Base-by-base conservation (phyloP, 2,888 invertebrate genomes). In the Tenthredo scrophulariae region DNA sequence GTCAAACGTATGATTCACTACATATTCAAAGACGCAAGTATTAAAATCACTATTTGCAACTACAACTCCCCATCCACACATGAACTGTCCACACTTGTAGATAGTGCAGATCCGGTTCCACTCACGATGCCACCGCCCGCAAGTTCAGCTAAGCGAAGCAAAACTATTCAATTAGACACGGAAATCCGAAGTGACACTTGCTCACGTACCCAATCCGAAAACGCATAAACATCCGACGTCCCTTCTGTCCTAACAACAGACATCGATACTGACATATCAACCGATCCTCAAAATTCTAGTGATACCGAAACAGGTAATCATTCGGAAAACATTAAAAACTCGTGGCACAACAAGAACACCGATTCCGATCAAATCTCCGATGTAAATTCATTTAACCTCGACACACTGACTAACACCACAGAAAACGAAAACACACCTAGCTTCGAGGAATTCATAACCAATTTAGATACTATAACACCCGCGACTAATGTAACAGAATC, bases 201-300 rank as follows among this genome's bases (percentile, higher is more conserved):
- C n/a, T 58, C n/a, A 22, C 4, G 4, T 22, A 58, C 58, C 18
- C 58, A 58, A n/a, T 22, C 58, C 58, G 18, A 58, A 58, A 58
- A n/a, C 2, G 58, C 22, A 58, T 22, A 58, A 58, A n/a, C 4
- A 58, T 22, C 58, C 58, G 22, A 58, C 58, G n/a, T n/a, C 7
- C 58, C 58, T 58, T 58, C 58, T 22, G 58, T 58, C n/a, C 58
- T 58, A 58, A 58, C 58, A 58, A 22, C 22, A 58, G 58, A 58
- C 22, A 58, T n/a, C 58, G 58, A 22, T 6, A 58, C 58, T 22
- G 58, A 58, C 22, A 58, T 22, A 22, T 22, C 9, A 22, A 29
- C 15, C 13, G 33, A 29, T 33, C 15, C 4, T 18, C 10, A 33
- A 33, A 29, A 67, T 33, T 33, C 2, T 29, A 2, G 18, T 18